phyloP scores from a whole-genome alignment of 2,888 invertebrate species.

The Eristalinus aeneus region DNA sequence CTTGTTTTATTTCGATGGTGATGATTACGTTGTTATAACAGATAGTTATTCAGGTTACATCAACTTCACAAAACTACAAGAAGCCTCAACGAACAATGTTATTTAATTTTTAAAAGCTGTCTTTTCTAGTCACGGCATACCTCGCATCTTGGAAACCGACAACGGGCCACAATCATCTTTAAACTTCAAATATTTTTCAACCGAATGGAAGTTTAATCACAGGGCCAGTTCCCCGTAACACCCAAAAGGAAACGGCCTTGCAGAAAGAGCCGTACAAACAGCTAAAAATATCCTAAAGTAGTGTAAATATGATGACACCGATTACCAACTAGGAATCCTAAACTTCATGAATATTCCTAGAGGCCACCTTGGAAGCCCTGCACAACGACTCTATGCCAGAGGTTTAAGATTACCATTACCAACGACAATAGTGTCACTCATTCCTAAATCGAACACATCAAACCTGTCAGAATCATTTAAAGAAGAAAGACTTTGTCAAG shows the following conservation, averaged over 20 bases:
- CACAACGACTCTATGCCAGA: constrained; percentile 18
- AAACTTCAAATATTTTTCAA: constrained; percentile 70
- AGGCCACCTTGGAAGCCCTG: constrained; percentile 16
- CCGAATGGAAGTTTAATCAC: constrained; percentile 65
- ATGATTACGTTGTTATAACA: constrained; percentile 11
- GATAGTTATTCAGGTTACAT: constrained; percentile 33
- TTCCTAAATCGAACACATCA: not conserved
- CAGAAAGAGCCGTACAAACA: constrained; percentile 21
- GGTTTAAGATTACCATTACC: constrained; percentile 14
- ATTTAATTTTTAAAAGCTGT: constrained; percentile 19
- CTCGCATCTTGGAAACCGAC: constrained; percentile 63
- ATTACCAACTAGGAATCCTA: not conserved
- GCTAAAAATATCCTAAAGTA: too few relatives aligned
- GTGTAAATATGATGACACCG: not conserved
- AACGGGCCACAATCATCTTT: constrained; percentile 65
- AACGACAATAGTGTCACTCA: constrained; percentile 16
- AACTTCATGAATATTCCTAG: too few relatives aligned
- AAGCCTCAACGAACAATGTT: not conserved
- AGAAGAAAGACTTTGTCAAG: not conserved
- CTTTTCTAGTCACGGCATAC: constrained; percentile 48
- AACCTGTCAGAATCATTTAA: not conserved
- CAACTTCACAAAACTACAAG: constrained; percentile 5
- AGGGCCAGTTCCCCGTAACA: constrained; percentile 36
- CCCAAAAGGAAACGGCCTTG: constrained; percentile 18
- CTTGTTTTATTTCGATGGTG: constrained; percentile 28